A percentile compares a stretch with the other conserved stretches of the same genome.
Evolutionary conservation across 2,797 vertebrate genomes (phyloP).

Genomic region (Molossus alvarezi): DNA sequence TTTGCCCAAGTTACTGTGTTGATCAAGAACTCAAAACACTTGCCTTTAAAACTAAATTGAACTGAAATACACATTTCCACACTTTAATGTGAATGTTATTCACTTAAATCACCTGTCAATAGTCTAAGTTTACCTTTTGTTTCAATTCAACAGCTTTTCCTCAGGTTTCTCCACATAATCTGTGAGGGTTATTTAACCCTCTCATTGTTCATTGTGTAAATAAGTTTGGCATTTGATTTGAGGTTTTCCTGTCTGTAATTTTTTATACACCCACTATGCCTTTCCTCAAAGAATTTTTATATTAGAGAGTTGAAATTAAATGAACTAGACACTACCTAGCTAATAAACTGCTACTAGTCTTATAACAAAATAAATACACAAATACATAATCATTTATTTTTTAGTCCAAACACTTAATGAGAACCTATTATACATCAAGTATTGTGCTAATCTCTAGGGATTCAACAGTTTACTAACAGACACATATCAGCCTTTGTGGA

Average conservation of each 20-base stretch:
- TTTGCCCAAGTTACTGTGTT: background rate
- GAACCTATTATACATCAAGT: background rate
- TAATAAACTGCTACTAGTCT: background rate
- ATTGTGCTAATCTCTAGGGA: background rate
- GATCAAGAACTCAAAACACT: background rate
- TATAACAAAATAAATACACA: background rate
- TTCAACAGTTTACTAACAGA: background rate
- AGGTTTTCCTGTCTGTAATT: background rate
- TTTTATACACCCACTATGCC: background rate
- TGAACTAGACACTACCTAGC: background rate
- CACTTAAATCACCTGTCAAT: background rate
- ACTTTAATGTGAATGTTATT: background rate
- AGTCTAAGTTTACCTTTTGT: background rate
- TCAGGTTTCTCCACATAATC: background rate
- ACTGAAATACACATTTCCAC: background rate
- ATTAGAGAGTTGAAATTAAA: background rate
- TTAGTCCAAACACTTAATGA: slow-evolving; percentile 6
- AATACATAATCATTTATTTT: background rate
- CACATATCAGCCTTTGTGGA: background rate
- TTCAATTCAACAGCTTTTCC: background rate
- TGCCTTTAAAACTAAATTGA: background rate
- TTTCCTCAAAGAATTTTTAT: slow-evolving; percentile 4
- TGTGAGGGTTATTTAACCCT: background rate
- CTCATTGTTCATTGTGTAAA: background rate
- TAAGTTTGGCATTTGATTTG: background rate